These are phyloP conservation scores for Gisinianus flammeolus DNA, from an alignment of 2,888 invertebrate genomes.

Conservation along the genomic window DNA sequence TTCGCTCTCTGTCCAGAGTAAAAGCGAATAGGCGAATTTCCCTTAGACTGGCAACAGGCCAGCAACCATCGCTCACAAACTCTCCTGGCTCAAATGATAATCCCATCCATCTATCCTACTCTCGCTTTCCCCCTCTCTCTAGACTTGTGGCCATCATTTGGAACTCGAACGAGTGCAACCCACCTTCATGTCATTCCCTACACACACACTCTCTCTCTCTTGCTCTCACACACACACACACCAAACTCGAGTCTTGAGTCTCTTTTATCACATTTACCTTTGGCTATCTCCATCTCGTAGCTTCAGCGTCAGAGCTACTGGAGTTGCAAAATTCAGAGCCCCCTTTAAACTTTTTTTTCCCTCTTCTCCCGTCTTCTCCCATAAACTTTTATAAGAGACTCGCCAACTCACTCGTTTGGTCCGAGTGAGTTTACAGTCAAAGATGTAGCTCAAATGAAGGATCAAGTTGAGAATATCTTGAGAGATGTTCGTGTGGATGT, in stretches of 20 bases:
- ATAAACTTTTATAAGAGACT: too few relatives aligned
- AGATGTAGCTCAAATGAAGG: too few relatives aligned
- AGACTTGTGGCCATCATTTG: background rate
- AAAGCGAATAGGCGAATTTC: background rate
- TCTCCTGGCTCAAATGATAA: conserved; percentile 45
- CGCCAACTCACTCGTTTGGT: too few relatives aligned
- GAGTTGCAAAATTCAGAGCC: background rate
- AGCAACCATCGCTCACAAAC: conserved; percentile 38
- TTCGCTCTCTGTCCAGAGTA: background rate
- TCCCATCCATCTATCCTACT: conserved; percentile 42
- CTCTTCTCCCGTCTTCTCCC: background rate
- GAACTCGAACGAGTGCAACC: background rate
- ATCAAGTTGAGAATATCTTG: too few relatives aligned
- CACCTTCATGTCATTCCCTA: background rate
- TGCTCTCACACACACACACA: background rate
- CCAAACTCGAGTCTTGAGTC: background rate
- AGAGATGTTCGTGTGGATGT: too few relatives aligned
- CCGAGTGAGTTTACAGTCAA: too few relatives aligned
- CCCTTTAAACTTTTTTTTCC: background rate
- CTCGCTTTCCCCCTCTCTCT: conserved; percentile 15
- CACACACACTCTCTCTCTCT: conserved; percentile 1
- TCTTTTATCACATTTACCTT: background rate
- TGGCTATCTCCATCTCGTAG: background rate
- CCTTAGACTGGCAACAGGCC: conserved; percentile 42
- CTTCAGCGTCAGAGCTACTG: background rate